phyloP scores from a whole-genome alignment of 2,113 vertebrate genomes.

The Xenus cinereus region DNA sequence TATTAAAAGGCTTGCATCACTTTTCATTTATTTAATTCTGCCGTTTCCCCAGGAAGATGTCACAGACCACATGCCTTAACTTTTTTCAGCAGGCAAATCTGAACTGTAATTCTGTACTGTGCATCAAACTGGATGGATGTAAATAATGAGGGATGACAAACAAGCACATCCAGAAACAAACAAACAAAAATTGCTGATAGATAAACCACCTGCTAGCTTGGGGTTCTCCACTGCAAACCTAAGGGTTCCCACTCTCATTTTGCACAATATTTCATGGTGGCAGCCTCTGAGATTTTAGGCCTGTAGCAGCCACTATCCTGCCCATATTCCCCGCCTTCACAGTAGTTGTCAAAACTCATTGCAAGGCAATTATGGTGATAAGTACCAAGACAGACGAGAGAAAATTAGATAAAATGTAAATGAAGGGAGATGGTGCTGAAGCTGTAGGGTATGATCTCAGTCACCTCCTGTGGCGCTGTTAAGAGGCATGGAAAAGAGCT shows the following conservation, averaged over 20 bases:
- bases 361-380: conserved; percentile 17
- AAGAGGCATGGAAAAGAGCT: background rate
- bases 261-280: background rate
- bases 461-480: background rate
- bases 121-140: background rate
- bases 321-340: background rate
- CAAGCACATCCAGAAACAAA: background rate
- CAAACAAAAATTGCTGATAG: background rate
- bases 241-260: background rate
- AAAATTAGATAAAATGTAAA: conserved; percentile 45
- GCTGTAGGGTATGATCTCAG: background rate
- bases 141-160: background rate
- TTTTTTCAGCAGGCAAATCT: background rate
- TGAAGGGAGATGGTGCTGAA: conserved; percentile 4
- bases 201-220: background rate
- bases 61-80: background rate
- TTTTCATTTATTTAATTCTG: conserved; percentile 1
- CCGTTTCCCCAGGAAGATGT: background rate
- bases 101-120: background rate
- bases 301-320: background rate
- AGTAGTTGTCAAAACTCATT: conserved; percentile 29
- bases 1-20: conserved; percentile 18
- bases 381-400: background rate
- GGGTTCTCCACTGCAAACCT: background rate
- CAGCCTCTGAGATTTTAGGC: background rate